Evolutionary conservation across 2,888 invertebrate genomes (phyloP), one percentile per base, ranked within the genome.

Genomic region (Brachyptera risi): DNA sequence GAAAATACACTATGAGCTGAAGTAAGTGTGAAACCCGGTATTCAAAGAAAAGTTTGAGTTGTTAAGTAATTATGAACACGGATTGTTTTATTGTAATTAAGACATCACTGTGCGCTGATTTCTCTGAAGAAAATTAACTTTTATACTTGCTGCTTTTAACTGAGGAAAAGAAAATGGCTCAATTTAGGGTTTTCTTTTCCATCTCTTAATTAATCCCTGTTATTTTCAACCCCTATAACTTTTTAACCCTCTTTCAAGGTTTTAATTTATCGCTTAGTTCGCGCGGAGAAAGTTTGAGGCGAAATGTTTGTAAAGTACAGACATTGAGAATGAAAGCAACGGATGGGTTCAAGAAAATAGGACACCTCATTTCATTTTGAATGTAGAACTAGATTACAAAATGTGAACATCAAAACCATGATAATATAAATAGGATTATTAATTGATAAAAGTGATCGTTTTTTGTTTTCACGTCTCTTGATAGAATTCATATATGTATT

Each of bases 151-250:
- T 23, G 35, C 37, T 54, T 54, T 54, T 54, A 54, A 54, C 54
- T n/a, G n/a, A n/a, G n/a, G 54, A 54, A 54, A 54, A 54, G 35
- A 54, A 54, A 54, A 54, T 54, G 54, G 54, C 54, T 54, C 37
- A 54, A 54, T 54, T 54, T 54, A 54, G 44, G 13, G 54, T 17
- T 54, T 54, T 54, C 54, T 54, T 54, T 54, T 54, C 54, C 54
- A 54, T 54, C 35, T 54, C 54, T 54, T 54, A 54, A 54, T 54
- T 54, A 54, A 31, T 54, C 54, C 24, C 37, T 21, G 54, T 54
- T 54, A 54, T 54, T 54, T n/a, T 5, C 47, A 13, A 24, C 47
- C 47, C 47, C 13, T 24, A 24, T 23, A 54, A 54, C 37, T 35
- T 54, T 54, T 54, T 54, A 37, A 54, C 54, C 37, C 54, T 54